Base-by-base conservation (phyloP, 2,797 vertebrate species). In the Psittacula derbiana region DNA sequence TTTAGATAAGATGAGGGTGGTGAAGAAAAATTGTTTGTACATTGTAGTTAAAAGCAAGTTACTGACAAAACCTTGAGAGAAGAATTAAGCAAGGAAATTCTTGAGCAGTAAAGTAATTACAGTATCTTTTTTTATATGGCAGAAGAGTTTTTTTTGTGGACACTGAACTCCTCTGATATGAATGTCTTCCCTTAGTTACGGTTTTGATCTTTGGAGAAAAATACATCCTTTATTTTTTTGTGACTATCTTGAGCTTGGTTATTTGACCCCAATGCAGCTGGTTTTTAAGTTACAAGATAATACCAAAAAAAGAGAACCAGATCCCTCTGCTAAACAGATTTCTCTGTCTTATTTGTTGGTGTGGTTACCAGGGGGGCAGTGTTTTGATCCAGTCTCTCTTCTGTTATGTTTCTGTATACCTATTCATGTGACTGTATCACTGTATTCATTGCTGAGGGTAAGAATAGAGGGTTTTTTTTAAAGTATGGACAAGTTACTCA, bases 171-270 rank as follows among this genome's bases (percentile, higher is more conserved):
- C 80, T 96, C 88, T 96, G 89, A 92, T 93, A 92, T 64, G 84
- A 96, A 96, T 94, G 95, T 96, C 92, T 95, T 94, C 30, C 24
- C 4, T 73, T 97, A 97, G 94, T 89, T 94, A 88, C 16, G 20
- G 92, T 91, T 87, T 96, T 95, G 94, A 95, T 97, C 96, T 97
- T 97, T 96, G 94, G 80, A 96, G 86, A 97, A 96, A 97, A 97
- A 97, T 96, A 95, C 94, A 96, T 92, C 50, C 66, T 97, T 97
- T 98, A 97, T 98, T 98, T 97, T 97, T 98, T 98, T 97, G 96
- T 97, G 96, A 97, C 96, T 95, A 70, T 95, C 80, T 96, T 81
- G 91, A 89, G 73, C 91, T 95, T 96, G 94, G 58, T 97, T 94
- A 73, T 96, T 97, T 96, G 88, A 88, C 60, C 80, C n/a, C 64